These are phyloP conservation scores for Leucopsar rothschildi DNA, from an alignment of 2,113 vertebrate genomes.

Conservation along the genomic window DNA sequence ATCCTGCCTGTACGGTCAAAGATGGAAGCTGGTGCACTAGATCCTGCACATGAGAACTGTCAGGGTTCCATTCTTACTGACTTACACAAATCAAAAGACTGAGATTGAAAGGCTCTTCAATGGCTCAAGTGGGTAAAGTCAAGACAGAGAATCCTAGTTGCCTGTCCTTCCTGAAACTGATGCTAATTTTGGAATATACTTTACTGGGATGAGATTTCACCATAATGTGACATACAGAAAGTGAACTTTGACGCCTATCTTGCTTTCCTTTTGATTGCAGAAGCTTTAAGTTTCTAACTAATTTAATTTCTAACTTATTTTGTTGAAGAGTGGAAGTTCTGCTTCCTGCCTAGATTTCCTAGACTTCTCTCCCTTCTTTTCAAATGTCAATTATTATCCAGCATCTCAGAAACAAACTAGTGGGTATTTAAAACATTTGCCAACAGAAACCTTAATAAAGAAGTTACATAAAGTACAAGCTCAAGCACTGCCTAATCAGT, in stretches of 20 bases:
- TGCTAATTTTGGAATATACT: neutral
- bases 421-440: neutral
- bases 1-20: neutral
- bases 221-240: neutral
- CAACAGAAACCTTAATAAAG: neutral
- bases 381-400: neutral
- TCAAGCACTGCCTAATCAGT: constrained; percentile 6
- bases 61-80: neutral
- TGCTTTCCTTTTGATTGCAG: neutral
- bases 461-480: neutral
- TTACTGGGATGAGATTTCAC: neutral
- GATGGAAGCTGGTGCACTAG: neutral
- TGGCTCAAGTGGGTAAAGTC: neutral
- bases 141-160: neutral
- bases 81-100: neutral
- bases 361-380: neutral
- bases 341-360: neutral
- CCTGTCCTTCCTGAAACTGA: neutral
- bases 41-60: neutral
- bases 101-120: neutral
- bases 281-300: neutral
- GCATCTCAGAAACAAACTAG: neutral
- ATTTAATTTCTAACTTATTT: neutral
- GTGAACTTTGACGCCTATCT: neutral
- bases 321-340: neutral